Evolutionary conservation across 2,888 invertebrate species (phyloP).

Genomic region (Eucera pruinosa): DNA sequence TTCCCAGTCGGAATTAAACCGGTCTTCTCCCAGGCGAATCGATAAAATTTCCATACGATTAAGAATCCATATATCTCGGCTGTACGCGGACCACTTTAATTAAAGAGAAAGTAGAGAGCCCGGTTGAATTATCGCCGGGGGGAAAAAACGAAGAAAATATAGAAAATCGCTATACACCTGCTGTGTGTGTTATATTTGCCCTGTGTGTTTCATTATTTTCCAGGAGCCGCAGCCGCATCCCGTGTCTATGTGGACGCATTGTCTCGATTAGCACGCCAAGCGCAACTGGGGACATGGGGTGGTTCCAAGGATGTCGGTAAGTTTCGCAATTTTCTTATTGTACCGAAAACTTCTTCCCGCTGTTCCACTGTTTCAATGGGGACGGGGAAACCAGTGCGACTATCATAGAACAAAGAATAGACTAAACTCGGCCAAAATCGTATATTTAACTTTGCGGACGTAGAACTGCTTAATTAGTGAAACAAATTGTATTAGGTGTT

Average conservation of each 20-base stretch:
- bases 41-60: constrained; percentile 36
- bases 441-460: too few species aligned
- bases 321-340: constrained; percentile 74
- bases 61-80: constrained; percentile 22
- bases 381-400: not conserved
- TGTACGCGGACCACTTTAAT: constrained; percentile 24
- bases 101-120: constrained; percentile 23
- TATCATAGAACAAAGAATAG: not conserved
- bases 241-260: constrained; percentile 95
- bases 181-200: constrained; percentile 50
- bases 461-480: too few species aligned
- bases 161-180: constrained; percentile 35
- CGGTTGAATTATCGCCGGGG: constrained; percentile 35
- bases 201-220: constrained; percentile 70
- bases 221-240: constrained; percentile 95
- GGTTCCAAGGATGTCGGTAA: constrained; percentile 96
- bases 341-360: constrained; percentile 11
- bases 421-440: too few species aligned
- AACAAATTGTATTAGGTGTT: too few species aligned
- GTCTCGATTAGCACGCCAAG: constrained; percentile 94
- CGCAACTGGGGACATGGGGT: constrained; percentile 95
- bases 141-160: not conserved
- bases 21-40: not conserved
- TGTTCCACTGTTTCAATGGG: not conserved
- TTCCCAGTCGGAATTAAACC: constrained; percentile 33